These are phyloP conservation scores for Drosophila littoralis DNA, from an alignment of 1,140 invertebrate genomes.

Conservation along the genomic window DNA sequence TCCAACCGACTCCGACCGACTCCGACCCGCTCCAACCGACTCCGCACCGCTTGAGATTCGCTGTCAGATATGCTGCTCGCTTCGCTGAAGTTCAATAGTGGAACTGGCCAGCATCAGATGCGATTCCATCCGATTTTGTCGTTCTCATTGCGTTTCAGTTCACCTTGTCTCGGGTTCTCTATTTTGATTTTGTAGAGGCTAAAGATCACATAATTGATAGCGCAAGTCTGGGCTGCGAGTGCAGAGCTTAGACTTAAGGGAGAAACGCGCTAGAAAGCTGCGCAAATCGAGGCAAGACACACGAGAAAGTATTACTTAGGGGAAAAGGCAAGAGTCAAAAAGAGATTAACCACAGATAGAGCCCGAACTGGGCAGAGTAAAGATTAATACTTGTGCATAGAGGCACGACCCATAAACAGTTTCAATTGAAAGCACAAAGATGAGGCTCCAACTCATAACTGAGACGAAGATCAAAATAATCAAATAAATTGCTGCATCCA, in stretches of 20 bases:
- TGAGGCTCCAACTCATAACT: no score
- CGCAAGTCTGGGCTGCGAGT: not conserved
- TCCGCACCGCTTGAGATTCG: slow-evolving; percentile 45
- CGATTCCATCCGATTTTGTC: slow-evolving; percentile 35
- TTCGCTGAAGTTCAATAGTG: slow-evolving; percentile 65
- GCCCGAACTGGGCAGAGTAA: no score
- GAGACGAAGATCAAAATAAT: no score
- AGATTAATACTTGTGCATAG: no score
- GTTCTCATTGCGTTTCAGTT: slow-evolving; percentile 37
- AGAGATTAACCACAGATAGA: no score
- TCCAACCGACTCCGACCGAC: not conserved
- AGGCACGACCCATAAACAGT: no score
- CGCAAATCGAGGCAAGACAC: no score
- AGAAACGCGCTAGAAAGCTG: not conserved
- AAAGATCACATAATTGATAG: slow-evolving; percentile 21
- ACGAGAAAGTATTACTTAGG: not conserved
- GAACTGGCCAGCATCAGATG: slow-evolving; percentile 26
- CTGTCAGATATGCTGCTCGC: slow-evolving; percentile 59
- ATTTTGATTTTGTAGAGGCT: not conserved
- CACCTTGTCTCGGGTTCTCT: slow-evolving; percentile 60
- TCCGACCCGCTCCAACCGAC: not conserved
- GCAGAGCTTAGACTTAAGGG: not conserved
- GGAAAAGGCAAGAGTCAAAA: no score
- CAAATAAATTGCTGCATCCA: no score
- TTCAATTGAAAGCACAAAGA: no score